Evolutionary conservation across 1,140 invertebrate genomes (phyloP), one percentile per base, ranked within the genome.

Genomic region (Drosophila ananassae): DNA sequence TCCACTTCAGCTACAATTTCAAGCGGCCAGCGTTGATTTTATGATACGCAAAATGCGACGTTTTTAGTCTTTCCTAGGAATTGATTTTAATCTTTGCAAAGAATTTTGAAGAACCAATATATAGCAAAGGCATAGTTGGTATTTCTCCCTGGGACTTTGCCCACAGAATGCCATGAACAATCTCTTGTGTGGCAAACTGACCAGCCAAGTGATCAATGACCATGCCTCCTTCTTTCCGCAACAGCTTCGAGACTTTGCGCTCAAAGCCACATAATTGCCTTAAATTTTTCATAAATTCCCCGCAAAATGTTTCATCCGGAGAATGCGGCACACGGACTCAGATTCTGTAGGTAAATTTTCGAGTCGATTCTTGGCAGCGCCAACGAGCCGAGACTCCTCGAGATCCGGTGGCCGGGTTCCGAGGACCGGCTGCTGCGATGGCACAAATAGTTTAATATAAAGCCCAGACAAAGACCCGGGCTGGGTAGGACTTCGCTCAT

Each of bases 371-470:
- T 53, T 56, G 62, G 39, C 77, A 63, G 58, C 50, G 60, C 60
- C 69, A 72, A 46, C 57, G 57, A 75, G 48, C 53, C 61, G 72
- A 58, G 61, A 48, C 73, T 59, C 39, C 72, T 66, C 48, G 48
- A 57, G 62, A 69, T 69, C 64, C 63, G 32, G 61, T 25, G 34
- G 54, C 60, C 47, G 53, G 44, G 50, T 48, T 56, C 32, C 47
- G 21, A 39, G 56, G 22, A 50, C 39, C 41, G 66, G 32, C 48
- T 61, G 39, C 46, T 37, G 48, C 30, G 58, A 34, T 60, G 60
- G 55, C 73, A 76, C 60, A 81, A 85, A 85, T 85, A 85, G 81
- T 85, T 85, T 80, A 80, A 85, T 80, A 78, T 68, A 78, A 87
- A 87, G 69, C 69, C 74, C 82, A 87, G 82, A 87, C 82, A 87